These are phyloP conservation scores for Hylia prasina DNA, from an alignment of 2,113 vertebrate genomes.

Conservation along the genomic window DNA sequence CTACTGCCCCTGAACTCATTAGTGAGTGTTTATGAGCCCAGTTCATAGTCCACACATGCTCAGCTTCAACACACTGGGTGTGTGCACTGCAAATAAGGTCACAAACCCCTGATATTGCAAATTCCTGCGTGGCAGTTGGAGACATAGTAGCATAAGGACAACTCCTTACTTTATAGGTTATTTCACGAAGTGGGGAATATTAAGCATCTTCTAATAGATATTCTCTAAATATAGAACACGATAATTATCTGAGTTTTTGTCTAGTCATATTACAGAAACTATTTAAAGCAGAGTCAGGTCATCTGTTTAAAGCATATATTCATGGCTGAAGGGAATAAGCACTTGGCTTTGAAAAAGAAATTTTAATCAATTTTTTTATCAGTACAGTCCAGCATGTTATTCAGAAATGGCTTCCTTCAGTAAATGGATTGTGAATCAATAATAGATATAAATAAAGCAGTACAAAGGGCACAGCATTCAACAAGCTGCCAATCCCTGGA, in stretches of 20 bases:
- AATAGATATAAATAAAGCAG: slow-evolving; percentile 55
- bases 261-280: slow-evolving; percentile 38
- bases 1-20: neutral
- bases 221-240: slow-evolving; percentile 18
- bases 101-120: neutral
- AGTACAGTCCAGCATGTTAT: neutral
- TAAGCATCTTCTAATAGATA: slow-evolving; percentile 4
- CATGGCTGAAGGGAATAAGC: neutral
- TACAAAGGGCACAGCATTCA: slow-evolving; percentile 31
- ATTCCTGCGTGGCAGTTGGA: neutral
- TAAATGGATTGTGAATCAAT: slow-evolving; percentile 67
- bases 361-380: slow-evolving; percentile 50
- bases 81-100: neutral
- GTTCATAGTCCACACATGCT: neutral
- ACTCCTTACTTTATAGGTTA: neutral
- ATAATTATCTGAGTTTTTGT: slow-evolving; percentile 47
- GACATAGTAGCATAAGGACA: neutral
- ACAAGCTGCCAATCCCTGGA: slow-evolving; percentile 28
- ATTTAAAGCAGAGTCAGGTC: slow-evolving; percentile 46
- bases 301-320: slow-evolving; percentile 42
- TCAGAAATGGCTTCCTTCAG: slow-evolving; percentile 65
- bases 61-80: neutral
- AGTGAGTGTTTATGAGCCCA: neutral
- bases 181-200: neutral
- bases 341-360: slow-evolving; percentile 31